Base-by-base conservation (phyloP, 2,888 invertebrate species). In the Nasonia oneida region DNA sequence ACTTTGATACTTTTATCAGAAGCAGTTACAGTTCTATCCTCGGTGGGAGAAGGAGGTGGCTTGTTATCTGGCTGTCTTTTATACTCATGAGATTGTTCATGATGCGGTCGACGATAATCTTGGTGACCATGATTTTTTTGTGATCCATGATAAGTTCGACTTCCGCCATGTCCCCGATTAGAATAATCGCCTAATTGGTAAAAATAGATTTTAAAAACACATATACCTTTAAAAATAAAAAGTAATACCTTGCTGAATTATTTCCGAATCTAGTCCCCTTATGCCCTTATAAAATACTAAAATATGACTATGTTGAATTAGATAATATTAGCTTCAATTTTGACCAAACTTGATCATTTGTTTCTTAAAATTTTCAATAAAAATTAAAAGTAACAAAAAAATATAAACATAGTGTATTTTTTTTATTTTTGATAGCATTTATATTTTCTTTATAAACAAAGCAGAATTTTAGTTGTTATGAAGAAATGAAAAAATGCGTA, bases 1-100 rank as follows among this genome's bases (percentile, higher is more conserved):
- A 92, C 89, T 88, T 92, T 92, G 71, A 91, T 89, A 87, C 87
- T 92, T 83, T 91, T 91, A 53, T 92, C 92, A 61, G 90, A 89
- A 53, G 91, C 90, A 80, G 88, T 90, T 39, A 89, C 89, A 75
- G 90, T 89, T 75, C 91, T 90, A 47, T 90, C 91, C 29, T 89
- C 87, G n/a, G 87, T 87, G 67, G 89, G 86, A 18, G 88, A 87
- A 14, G 88, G 84, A 47, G 88, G 83, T n/a, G 86, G 70, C 73
- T 87, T 88, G 84, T 87, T 88, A 10, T 67, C 82, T 10, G 88
- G 47, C 64, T 86, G 84, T 50, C 86, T 70, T 82, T 89, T 89
- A 81, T 88, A 87, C 61, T 89, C 89, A 57, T 91, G 88, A 83
- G 84, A 88, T 57, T 89, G 89, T 47, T 92, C 92, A 33, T 89